phyloP scores from a whole-genome alignment of 2,113 vertebrate species.

The Microtus richardsoni region DNA sequence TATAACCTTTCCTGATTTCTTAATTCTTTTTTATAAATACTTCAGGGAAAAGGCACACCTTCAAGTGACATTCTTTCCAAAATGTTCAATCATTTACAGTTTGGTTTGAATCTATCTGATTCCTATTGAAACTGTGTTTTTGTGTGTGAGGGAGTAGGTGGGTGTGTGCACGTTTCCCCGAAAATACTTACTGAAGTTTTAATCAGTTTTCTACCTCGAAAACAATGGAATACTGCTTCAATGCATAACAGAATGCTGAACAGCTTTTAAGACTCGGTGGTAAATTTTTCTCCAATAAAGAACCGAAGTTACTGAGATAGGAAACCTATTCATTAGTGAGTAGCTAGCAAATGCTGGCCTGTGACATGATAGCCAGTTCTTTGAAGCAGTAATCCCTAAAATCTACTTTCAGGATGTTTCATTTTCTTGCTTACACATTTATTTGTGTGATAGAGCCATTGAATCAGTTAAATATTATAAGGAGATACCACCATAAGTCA shows the following conservation, averaged over 20 bases:
- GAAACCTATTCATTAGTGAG: not conserved
- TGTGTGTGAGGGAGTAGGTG: too few relatives aligned
- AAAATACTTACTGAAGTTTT: not conserved
- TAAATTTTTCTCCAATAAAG: constrained; percentile 17
- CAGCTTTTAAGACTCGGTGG: not conserved
- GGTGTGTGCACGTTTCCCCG: not conserved
- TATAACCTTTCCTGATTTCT: constrained; percentile 4
- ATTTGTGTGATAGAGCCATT: not conserved
- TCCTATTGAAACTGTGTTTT: not conserved
- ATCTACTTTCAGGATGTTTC: not conserved
- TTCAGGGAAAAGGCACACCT: not conserved
- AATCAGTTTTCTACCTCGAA: not conserved
- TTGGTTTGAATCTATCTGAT: constrained; percentile 10
- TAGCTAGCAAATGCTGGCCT: not conserved
- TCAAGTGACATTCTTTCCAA: not conserved
- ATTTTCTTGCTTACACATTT: constrained; percentile 10
- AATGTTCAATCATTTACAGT: constrained; percentile 22
- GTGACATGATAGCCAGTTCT: not conserved
- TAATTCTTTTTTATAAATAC: not conserved
- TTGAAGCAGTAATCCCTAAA: not conserved
- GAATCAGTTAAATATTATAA: constrained; percentile 25
- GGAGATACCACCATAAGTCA: not conserved
- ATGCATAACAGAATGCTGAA: not conserved
- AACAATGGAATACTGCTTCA: not conserved
- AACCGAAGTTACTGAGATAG: not conserved